Conservation (phyloP, 2,888 invertebrate species). For the Drosophila paramelanica region DNA sequence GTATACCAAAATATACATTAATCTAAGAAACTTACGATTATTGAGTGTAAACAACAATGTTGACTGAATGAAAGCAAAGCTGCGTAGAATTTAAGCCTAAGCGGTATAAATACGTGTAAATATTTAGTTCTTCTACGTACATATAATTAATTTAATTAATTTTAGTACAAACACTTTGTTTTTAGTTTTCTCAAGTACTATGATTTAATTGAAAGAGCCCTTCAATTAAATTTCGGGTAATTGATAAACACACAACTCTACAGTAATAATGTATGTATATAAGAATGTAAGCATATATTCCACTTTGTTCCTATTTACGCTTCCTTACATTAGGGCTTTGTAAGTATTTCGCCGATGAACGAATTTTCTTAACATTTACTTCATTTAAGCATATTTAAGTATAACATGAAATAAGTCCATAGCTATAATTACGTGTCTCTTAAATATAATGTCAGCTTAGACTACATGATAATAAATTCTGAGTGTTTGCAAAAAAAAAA, state of each 20-base stretch:
- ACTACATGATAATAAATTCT: constrained; percentile 7
- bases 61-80: constrained; percentile 74
- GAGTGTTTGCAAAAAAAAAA: constrained; percentile 18
- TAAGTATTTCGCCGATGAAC: constrained; percentile 7
- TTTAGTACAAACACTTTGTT: background rate
- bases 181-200: constrained; percentile 53
- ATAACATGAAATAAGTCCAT: constrained; percentile 29
- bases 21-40: constrained; percentile 28
- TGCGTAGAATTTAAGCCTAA: constrained; percentile 56
- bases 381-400: constrained; percentile 4
- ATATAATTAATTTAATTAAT: background rate
- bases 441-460: constrained; percentile 11
- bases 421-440: constrained; percentile 16
- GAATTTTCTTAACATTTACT: background rate
- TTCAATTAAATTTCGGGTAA: constrained; percentile 72
- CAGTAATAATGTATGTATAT: background rate
- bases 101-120: constrained; percentile 9
- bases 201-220: constrained; percentile 79
- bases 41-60: constrained; percentile 40
- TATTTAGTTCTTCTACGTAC: background rate
- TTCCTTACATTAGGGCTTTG: constrained; percentile 13
- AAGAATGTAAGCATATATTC: constrained; percentile 2
- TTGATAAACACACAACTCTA: constrained; percentile 53
- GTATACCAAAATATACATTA: constrained; percentile 10
- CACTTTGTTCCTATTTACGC: constrained; percentile 31